phyloP scores from a whole-genome alignment of 2,888 invertebrate species.

The Agrochola litura region DNA sequence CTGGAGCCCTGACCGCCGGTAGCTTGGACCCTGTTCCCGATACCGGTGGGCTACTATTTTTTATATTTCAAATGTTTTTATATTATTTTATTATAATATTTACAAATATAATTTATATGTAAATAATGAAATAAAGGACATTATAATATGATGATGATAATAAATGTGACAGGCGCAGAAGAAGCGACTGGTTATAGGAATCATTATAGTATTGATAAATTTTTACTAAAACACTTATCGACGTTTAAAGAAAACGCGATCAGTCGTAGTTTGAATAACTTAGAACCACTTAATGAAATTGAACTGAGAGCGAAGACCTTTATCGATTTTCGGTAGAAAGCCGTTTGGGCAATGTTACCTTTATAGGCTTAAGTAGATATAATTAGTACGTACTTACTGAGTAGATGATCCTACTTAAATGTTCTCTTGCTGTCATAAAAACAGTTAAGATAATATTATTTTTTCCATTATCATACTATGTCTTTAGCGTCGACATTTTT shows the following conservation, averaged over 20 bases:
- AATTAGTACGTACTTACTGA: constrained; percentile 37
- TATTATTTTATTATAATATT: too few species aligned
- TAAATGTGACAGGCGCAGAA: background rate
- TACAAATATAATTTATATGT: too few species aligned
- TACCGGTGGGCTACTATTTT: too few species aligned
- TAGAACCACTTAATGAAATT: constrained; percentile 46
- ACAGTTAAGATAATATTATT: constrained; percentile 17
- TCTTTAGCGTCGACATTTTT: background rate
- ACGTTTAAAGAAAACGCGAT: constrained; percentile 7
- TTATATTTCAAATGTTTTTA: too few species aligned
- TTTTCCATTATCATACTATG: constrained; percentile 4
- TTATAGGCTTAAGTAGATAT: constrained; percentile 19
- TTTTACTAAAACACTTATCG: background rate
- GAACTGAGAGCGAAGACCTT: constrained; percentile 26
- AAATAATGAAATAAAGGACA: too few species aligned
- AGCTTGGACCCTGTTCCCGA: too few species aligned
- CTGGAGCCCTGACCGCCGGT: too few species aligned
- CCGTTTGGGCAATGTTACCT: constrained; percentile 13
- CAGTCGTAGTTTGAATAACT: constrained; percentile 28
- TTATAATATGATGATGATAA: too few species aligned
- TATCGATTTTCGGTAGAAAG: constrained; percentile 28
- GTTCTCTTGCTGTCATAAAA: constrained; percentile 12
- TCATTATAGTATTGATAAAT: background rate
- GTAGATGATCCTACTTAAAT: constrained; percentile 22
- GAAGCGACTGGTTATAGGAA: background rate